phyloP scores from a whole-genome alignment of 92 coral and sea anemone genomes.

The Siderastrea siderea region DNA sequence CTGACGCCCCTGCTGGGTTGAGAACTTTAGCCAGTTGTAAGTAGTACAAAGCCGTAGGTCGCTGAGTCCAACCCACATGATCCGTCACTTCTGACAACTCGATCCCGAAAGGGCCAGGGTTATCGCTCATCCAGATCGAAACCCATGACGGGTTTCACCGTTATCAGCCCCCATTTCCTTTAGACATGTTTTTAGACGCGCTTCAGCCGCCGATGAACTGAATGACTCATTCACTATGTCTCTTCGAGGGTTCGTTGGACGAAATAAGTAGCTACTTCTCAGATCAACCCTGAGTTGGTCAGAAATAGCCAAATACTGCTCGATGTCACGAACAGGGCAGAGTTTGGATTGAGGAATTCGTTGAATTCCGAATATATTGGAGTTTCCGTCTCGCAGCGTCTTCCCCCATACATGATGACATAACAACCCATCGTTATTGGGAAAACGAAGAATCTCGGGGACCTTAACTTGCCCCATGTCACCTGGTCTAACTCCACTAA shows the following conservation, averaged over 20 bases:
- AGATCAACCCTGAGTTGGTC: no score
- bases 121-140: constrained; percentile 62
- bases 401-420: no score
- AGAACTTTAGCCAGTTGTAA: constrained; percentile 19
- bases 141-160: constrained; percentile 61
- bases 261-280: constrained; percentile 45
- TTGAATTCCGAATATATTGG: no score
- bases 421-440: no score
- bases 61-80: constrained; percentile 29
- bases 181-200: constrained; percentile 36
- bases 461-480: not conserved
- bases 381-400: no score
- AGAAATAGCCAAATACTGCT: no score
- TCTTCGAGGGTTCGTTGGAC: constrained; percentile 44
- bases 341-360: no score
- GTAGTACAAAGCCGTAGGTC: constrained; percentile 31
- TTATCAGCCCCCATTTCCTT: constrained; percentile 44
- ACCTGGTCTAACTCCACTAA: no score
- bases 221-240: constrained; percentile 12
- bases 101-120: constrained; percentile 35
- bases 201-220: constrained; percentile 43
- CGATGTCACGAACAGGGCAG: no score
- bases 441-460: no score
- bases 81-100: not conserved
- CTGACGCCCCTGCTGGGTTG: constrained; percentile 32